Evolutionary conservation across 2,888 invertebrate species (phyloP).

Genomic region (Brachypterus glaber): DNA sequence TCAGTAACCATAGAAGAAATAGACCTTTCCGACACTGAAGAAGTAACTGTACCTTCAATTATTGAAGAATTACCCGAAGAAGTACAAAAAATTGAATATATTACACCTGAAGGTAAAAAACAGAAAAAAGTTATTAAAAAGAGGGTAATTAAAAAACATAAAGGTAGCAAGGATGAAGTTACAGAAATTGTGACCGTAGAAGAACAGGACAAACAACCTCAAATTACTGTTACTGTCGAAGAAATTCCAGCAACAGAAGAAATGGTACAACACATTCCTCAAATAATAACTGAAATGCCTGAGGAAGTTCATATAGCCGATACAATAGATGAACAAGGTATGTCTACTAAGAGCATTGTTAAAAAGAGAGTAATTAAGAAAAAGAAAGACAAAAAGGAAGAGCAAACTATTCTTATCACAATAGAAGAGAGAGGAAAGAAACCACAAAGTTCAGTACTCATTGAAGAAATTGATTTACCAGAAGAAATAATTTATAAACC

Average conservation of each 20-base stretch:
- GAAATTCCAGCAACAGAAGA: slow-evolving; percentile 24
- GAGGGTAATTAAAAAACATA: slow-evolving; percentile 31
- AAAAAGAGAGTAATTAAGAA: slow-evolving; percentile 26
- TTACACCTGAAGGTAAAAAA: slow-evolving; percentile 14
- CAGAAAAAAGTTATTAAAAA: slow-evolving; percentile 31
- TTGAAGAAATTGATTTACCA: slow-evolving; percentile 20
- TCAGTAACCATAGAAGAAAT: slow-evolving; percentile 31
- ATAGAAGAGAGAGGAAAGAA: slow-evolving; percentile 40
- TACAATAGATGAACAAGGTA: slow-evolving; percentile 17
- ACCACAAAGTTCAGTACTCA: slow-evolving; percentile 36
- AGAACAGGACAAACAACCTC: slow-evolving; percentile 36
- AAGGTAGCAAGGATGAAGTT: slow-evolving; percentile 26
- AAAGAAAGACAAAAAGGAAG: slow-evolving; percentile 24
- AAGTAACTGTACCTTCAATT: slow-evolving; percentile 12
- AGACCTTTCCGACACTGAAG: slow-evolving; percentile 13
- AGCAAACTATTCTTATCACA: slow-evolving; percentile 31
- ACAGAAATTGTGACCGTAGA: slow-evolving; percentile 28
- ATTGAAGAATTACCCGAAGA: slow-evolving; percentile 29
- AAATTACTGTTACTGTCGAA: slow-evolving; percentile 37
- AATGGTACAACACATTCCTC: slow-evolving; percentile 20
- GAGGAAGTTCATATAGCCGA: slow-evolving; percentile 26
- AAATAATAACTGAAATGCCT: slow-evolving; percentile 26
- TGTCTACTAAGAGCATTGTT: slow-evolving; percentile 24
- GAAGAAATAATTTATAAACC: slow-evolving; percentile 8
- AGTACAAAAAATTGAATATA: slow-evolving; percentile 24